phyloP scores from a whole-genome alignment of 2,113 vertebrate genomes.

The Ondatra zibethicus region DNA sequence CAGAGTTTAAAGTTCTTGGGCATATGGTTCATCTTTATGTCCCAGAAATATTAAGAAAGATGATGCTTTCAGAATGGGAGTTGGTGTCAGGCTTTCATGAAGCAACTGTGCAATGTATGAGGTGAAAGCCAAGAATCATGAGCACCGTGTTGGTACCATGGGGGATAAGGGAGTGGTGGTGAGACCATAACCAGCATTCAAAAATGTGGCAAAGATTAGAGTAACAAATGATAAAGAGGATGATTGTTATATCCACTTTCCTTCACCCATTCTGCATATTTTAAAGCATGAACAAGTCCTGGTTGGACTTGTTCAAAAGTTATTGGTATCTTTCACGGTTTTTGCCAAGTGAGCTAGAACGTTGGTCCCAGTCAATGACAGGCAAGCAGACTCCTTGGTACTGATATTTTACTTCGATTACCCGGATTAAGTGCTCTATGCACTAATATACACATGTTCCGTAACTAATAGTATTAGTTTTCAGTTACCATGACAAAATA shows the following conservation, averaged over 20 bases:
- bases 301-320: neutral
- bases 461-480: neutral
- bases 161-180: neutral
- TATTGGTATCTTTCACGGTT: neutral
- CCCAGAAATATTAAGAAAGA: constrained; percentile 48
- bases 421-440: neutral
- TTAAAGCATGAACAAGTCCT: neutral
- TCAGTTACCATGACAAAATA: neutral
- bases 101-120: neutral
- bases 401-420: neutral
- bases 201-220: neutral
- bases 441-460: neutral
- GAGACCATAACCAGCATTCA: neutral
- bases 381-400: neutral
- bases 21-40: constrained; percentile 60
- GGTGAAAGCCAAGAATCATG: neutral
- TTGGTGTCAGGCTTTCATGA: neutral
- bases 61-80: neutral
- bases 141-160: neutral
- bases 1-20: constrained; percentile 72
- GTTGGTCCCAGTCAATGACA: neutral
- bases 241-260: neutral
- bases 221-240: neutral
- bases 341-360: neutral
- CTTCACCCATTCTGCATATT: neutral